Evolutionary conservation across 2,797 vertebrate species (phyloP), one percentile per base, ranked within the genome.

Genomic region (Protosalanx chinensis): DNA sequence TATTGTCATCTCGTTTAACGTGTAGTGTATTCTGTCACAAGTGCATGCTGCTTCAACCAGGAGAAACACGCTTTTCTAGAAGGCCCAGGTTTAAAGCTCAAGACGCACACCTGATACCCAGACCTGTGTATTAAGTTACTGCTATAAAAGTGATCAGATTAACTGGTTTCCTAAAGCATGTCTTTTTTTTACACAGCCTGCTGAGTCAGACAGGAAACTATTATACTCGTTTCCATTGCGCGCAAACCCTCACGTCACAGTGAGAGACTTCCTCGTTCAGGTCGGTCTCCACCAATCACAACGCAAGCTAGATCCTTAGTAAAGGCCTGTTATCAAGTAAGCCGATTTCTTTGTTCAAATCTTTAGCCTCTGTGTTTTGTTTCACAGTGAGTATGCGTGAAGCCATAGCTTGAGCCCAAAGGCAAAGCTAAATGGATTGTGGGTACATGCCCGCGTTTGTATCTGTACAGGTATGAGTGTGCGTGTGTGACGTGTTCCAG

Each of bases 31-130:
- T 88, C 76, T 72, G 16, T 82, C 68, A 81, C 72, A 77, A 81
- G 72, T 51, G 86, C 88, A 90, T 90, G 88, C 82, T 82, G 82
- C 87, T 82, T 81, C 84, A 80, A 74, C 82, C 84, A 73, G 78
- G 87, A 77, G 77, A 86, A 77, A 70, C 80, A 79, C 72, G 78
- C 81, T 81, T 37, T 73, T 56, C 81, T 79, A 61, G 73, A 81
- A 79, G 68, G 76, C 76, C 74, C 77, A 73, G 77, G 71, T 86
- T 71, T 15, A 64, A 71, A 60, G 56, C 29, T 35, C 63, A 67
- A 35, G 41, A 75, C 75, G 80, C 76, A 80, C 70, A 77, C 77
- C 64, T 74, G 60, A 72, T 72, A 71, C 58, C 75, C 74, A 63
- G 68, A 76, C 56, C 67, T 72, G 63, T 79, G 81, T 72, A 71